Conservation (phyloP, 2,888 invertebrate genomes). For the Drosophila longiperda region DNA sequence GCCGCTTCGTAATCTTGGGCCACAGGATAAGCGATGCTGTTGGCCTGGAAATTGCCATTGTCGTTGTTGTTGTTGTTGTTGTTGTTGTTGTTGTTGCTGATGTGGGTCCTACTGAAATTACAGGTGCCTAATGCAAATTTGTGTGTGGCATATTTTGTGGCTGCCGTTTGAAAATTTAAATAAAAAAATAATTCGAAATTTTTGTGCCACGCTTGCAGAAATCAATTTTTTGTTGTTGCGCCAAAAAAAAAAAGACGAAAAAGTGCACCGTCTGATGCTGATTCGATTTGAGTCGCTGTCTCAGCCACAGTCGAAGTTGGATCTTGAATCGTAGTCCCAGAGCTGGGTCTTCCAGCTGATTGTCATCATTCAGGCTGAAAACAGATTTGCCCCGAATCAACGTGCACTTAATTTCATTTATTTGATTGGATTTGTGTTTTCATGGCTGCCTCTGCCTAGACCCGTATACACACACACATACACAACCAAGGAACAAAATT, state of each 20-base stretch:
- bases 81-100: conserved; percentile 4
- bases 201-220: conserved; percentile 62
- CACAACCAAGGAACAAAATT: conserved; percentile 33
- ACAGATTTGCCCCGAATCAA: conserved; percentile 81
- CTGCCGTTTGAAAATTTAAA: conserved; percentile 48
- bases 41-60: conserved; percentile 62
- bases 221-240: conserved; percentile 45
- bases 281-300: conserved; percentile 59
- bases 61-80: conserved; percentile 26
- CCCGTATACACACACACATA: conserved; percentile 18
- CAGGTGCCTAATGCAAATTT: conserved; percentile 80
- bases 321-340: conserved; percentile 13
- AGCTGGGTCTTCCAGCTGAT: conserved; percentile 57
- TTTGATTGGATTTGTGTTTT: conserved; percentile 81
- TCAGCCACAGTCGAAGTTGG: background rate
- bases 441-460: conserved; percentile 70
- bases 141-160: conserved; percentile 74
- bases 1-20: conserved; percentile 52
- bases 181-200: conserved; percentile 52
- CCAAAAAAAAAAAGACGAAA: conserved; percentile 9
- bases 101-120: conserved; percentile 59
- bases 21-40: conserved; percentile 65
- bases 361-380: conserved; percentile 81
- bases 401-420: conserved; percentile 81
- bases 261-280: conserved; percentile 44